Evolutionary conservation across 2,113 vertebrate genomes (phyloP), one percentile per base, ranked within the genome.

Genomic region (Psammodynastes pulverulentus): DNA sequence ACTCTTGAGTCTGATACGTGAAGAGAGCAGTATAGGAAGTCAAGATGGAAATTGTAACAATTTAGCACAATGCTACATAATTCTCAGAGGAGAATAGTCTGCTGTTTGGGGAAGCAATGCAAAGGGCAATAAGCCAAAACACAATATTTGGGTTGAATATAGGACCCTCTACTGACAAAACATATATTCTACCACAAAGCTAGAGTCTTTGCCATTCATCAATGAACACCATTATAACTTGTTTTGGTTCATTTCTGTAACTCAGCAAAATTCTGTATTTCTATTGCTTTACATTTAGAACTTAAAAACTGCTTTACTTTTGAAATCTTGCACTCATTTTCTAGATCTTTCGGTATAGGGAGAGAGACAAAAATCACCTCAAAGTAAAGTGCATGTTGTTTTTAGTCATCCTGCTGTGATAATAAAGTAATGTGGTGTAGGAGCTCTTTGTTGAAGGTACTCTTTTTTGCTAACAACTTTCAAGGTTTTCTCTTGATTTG

Each of bases 401-500:
- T 48, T 93, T 0, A 0, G 15, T 62, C 46, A 45, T 46, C 56
- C 62, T 91, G 26, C 23, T 3, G 23, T 90, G 67, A 2, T 67
- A 29, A 19, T 53, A 49, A 86, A n/a, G 90, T 84, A n/a, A 43
- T 3, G 9, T 85, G 84, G 9, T 53, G 87, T 87, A 95, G 43
- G 12, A 89, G 8, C 52, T 24, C 62, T 23, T 0, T 89, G 29
- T n/a, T 24, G 79, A 85, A 94, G 88, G 29, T 67, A 7, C n/a
- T 62, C 29, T 15, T 72, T 8, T 8, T 3, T 0, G 6, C 9
- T 92, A 92, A 94, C 52, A 0, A 23, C 58, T 91, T 94, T 46
- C 15, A 85, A 39, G 72, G 17, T 92, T 93, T 94, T 21, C 29
- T 43, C 4, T 23, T 24, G 39, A 8, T 93, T 91, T 94, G 26